Percentiles rank a stretch among this genome's conserved stretches.
phyloP scores from a whole-genome alignment of 1,140 invertebrate genomes.

The Neuroterus valhalla region DNA sequence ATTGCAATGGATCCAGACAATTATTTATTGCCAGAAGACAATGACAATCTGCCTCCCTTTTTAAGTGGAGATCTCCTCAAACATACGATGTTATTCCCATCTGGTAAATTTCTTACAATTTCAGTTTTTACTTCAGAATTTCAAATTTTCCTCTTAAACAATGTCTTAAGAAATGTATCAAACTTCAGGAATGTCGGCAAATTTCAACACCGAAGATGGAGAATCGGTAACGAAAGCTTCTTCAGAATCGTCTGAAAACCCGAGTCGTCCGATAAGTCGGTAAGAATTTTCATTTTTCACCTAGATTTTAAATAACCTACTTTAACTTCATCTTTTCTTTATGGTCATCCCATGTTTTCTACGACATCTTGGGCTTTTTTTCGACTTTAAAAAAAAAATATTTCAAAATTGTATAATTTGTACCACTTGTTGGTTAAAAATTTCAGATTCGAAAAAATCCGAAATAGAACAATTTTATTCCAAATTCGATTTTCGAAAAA shows the following conservation, averaged over 20 bases:
- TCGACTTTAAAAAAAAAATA: too few relatives aligned
- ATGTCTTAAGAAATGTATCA: constrained; percentile 18
- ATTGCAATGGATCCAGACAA: constrained; percentile 75
- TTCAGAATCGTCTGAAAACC: constrained; percentile 71
- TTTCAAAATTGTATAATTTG: too few relatives aligned
- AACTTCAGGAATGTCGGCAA: constrained; percentile 66
- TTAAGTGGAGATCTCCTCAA: constrained; percentile 83
- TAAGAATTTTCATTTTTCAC: constrained; percentile 48
- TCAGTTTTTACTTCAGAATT: not conserved
- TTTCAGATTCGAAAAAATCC: too few relatives aligned
- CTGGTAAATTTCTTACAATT: constrained; percentile 68
- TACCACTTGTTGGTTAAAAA: too few relatives aligned
- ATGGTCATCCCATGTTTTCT: too few relatives aligned
- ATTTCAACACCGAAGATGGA: constrained; percentile 70
- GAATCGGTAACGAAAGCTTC: constrained; percentile 72
- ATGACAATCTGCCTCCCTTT: constrained; percentile 82
- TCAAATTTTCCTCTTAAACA: not conserved
- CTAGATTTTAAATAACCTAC: too few relatives aligned
- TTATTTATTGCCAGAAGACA: constrained; percentile 77
- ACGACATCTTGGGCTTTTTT: too few relatives aligned
- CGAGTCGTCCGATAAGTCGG: constrained; percentile 74
- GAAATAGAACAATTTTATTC: too few relatives aligned
- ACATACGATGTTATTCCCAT: constrained; percentile 80
- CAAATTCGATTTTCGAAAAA: too few relatives aligned
- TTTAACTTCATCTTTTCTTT: too few relatives aligned